These are phyloP conservation scores for Pseudanteris insignis DNA, from an alignment of 2,888 invertebrate species.

Conservation along the genomic window DNA sequence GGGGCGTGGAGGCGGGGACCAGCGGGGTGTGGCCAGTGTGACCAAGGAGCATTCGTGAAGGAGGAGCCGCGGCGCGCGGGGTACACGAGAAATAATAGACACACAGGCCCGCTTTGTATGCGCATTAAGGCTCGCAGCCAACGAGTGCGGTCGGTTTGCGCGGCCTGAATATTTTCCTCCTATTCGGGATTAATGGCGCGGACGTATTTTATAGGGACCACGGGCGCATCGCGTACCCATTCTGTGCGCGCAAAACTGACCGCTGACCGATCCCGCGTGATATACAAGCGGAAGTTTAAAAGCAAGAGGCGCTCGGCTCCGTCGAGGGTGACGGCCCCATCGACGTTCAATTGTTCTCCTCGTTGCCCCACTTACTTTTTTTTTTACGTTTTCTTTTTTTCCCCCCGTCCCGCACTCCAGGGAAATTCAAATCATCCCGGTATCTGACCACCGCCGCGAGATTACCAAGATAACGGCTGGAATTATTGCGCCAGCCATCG, in stretches of 20 bases:
- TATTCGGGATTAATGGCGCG: constrained; percentile 66
- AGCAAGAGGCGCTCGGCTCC: constrained; percentile 53
- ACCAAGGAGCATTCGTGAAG: constrained; percentile 42
- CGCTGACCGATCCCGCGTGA: constrained; percentile 58
- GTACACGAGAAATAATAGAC: constrained; percentile 62
- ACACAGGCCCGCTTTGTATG: constrained; percentile 64
- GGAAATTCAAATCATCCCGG: constrained; percentile 56
- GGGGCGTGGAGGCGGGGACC: constrained; percentile 44
- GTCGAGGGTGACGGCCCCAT: constrained; percentile 23
- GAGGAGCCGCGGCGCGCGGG: constrained; percentile 35
- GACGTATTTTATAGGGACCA: constrained; percentile 65
- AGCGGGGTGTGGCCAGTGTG: constrained; percentile 35
- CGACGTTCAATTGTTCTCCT: constrained; percentile 28
- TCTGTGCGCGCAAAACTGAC: constrained; percentile 56
- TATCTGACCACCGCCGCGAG: constrained; percentile 29
- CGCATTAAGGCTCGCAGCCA: constrained; percentile 62
- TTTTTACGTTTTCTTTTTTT: constrained; percentile 4
- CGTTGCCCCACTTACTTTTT: constrained; percentile 7
- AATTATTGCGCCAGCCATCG: constrained; percentile 25
- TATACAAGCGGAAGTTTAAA: constrained; percentile 64
- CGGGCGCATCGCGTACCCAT: constrained; percentile 48
- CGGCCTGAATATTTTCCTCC: constrained; percentile 61
- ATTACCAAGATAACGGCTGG: constrained; percentile 26
- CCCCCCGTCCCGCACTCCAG: constrained; percentile 42
- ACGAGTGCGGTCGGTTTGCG: constrained; percentile 51